A percentile compares a stretch with the other conserved stretches of the same genome.
Evolutionary conservation across 1,140 invertebrate species (phyloP).

Genomic region (Marisa cornuarietis): DNA sequence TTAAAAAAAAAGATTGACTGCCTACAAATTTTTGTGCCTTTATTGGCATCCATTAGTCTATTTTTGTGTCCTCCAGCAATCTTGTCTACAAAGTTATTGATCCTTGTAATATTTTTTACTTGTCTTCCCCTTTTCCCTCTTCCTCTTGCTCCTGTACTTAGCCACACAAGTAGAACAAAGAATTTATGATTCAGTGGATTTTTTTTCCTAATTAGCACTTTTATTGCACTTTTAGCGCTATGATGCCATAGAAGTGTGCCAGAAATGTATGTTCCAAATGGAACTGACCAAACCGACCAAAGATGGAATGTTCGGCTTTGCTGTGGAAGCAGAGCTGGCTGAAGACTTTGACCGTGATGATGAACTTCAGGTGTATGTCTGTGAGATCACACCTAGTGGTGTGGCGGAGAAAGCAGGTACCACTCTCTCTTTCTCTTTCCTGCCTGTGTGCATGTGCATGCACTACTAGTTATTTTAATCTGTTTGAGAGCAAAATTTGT

Average conservation of each 20-base stretch:
- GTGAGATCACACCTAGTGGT: constrained; percentile 90
- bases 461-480: no score
- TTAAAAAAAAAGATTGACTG: no score
- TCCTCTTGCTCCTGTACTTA: not conserved
- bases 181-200: constrained; percentile 6
- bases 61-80: not conserved
- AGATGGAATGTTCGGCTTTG: constrained; percentile 84
- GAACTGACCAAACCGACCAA: constrained; percentile 76
- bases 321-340: constrained; percentile 94
- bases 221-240: constrained; percentile 75
- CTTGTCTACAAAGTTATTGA: not conserved
- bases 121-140: not conserved
- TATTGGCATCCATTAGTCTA: not conserved
- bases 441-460: not conserved
- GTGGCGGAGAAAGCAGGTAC: constrained; percentile 94
- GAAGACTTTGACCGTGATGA: constrained; percentile 95
- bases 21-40: not conserved
- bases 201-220: constrained; percentile 3
- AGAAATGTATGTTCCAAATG: constrained; percentile 96
- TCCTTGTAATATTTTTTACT: not conserved
- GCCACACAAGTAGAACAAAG: not conserved
- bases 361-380: constrained; percentile 95
- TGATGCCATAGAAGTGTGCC: constrained; percentile 94
- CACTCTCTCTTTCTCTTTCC: not conserved
- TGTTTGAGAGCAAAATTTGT: no score